phyloP scores from a whole-genome alignment of 2,797 vertebrate genomes.

The Mergus octosetaceus region DNA sequence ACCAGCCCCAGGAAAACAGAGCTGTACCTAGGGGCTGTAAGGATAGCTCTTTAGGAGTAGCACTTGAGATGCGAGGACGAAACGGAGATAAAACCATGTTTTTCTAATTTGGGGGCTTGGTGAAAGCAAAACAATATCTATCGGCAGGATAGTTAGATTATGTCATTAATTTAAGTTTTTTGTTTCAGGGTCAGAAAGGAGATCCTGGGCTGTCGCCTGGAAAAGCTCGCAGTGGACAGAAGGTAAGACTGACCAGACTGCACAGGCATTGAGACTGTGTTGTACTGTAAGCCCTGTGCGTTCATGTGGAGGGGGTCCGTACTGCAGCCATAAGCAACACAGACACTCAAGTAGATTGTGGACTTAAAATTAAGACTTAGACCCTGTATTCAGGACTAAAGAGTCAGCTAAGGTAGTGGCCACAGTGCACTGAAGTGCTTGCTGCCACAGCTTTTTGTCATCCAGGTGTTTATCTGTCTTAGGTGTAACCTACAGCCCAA shows the following conservation, averaged over 20 bases:
- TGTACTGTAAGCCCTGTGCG: accelerated
- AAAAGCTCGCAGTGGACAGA: conserved; percentile 89
- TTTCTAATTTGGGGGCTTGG: neutral
- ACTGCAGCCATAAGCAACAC: neutral
- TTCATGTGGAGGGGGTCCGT: neutral
- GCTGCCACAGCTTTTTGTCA: neutral
- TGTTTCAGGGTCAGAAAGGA: conserved; percentile 91
- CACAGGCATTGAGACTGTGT: accelerated
- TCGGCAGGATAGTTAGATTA: neutral
- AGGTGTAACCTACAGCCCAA: neutral
- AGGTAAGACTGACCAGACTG: conserved; percentile 77
- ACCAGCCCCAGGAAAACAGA: neutral
- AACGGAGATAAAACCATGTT: neutral
- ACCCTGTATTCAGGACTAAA: neutral
- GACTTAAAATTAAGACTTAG: neutral
- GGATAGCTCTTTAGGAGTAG: neutral
- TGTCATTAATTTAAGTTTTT: conserved; percentile 32
- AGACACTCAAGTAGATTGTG: neutral
- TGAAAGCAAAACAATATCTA: neutral
- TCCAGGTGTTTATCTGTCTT: neutral
- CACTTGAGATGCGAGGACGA: neutral
- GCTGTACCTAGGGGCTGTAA: neutral
- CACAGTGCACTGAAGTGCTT: neutral
- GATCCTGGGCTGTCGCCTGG: conserved; percentile 94
- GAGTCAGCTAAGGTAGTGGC: neutral